Percentiles rank a stretch among this genome's conserved stretches.
phyloP scores from a whole-genome alignment of 2,797 vertebrate genomes.

The Distichodus sexfasciatus region DNA sequence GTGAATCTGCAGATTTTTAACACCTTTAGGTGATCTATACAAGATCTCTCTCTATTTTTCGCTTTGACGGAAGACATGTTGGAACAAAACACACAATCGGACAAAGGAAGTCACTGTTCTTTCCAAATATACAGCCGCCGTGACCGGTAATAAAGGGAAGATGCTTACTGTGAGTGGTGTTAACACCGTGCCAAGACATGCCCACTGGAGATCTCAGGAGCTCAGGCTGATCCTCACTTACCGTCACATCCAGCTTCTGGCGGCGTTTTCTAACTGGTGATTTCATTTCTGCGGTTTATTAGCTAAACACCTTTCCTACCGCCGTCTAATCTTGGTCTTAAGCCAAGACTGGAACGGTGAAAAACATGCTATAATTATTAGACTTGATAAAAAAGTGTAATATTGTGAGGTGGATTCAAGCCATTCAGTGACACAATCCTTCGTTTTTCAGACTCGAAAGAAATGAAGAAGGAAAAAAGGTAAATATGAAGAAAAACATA shows the following conservation, averaged over 20 bases:
- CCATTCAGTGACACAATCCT: constrained; percentile 8
- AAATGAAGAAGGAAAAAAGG: constrained; percentile 1
- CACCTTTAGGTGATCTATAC: too few species aligned
- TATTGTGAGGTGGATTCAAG: background rate
- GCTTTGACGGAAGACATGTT: too few species aligned
- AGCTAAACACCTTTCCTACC: too few species aligned
- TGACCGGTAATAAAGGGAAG: background rate
- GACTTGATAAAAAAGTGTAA: constrained; percentile 12
- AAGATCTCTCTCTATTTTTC: too few species aligned
- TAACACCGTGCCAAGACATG: background rate
- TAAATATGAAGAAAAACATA: constrained; percentile 11
- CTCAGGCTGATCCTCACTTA: constrained; percentile 34
- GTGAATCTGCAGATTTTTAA: too few species aligned
- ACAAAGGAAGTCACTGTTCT: background rate
- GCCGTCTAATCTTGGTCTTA: too few species aligned
- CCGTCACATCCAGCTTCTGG: background rate
- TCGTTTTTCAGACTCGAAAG: background rate
- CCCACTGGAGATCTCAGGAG: background rate
- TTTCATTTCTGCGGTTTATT: too few species aligned
- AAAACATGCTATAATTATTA: background rate
- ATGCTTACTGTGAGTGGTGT: constrained; percentile 5
- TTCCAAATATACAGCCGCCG: background rate
- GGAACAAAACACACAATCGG: background rate
- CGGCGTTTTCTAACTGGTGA: background rate
- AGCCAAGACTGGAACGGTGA: too few species aligned